Evolutionary conservation across 2,888 invertebrate species (phyloP).

Genomic region (Callinectes sapidus): DNA sequence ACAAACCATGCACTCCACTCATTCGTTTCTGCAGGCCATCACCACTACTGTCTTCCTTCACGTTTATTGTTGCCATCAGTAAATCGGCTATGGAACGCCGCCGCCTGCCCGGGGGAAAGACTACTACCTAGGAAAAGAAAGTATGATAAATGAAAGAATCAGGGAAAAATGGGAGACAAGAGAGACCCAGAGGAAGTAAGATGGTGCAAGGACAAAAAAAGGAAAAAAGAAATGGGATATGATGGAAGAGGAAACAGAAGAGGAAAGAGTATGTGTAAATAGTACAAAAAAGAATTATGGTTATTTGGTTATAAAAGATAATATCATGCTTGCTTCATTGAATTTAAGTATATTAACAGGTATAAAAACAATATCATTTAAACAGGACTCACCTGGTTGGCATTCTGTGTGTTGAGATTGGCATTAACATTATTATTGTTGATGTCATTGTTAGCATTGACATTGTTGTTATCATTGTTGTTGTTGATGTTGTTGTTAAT

Average conservation of each 20-base stretch:
- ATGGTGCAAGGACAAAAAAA: neutral
- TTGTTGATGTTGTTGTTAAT: slow-evolving; percentile 58
- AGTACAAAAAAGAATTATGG: neutral
- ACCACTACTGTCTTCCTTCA: neutral
- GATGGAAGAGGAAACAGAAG: neutral
- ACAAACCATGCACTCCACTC: no score
- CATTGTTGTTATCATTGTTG: slow-evolving; percentile 58
- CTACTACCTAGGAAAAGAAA: neutral
- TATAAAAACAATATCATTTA: neutral
- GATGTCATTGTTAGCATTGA: slow-evolving; percentile 58
- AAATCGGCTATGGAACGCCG: neutral
- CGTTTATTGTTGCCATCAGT: neutral
- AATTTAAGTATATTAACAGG: neutral
- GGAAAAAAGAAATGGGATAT: neutral
- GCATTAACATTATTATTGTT: slow-evolving; percentile 57
- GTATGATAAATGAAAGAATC: neutral
- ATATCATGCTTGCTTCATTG: no score
- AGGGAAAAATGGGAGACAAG: neutral
- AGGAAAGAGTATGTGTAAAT: neutral
- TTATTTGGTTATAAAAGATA: no score
- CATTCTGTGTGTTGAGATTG: slow-evolving; percentile 55
- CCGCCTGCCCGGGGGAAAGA: neutral
- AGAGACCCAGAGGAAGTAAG: no score
- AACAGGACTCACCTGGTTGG: slow-evolving; percentile 29
- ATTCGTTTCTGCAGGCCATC: no score